Evolutionary conservation across 2,797 vertebrate species (phyloP).

Genomic region (Bradypodion ventrale): DNA sequence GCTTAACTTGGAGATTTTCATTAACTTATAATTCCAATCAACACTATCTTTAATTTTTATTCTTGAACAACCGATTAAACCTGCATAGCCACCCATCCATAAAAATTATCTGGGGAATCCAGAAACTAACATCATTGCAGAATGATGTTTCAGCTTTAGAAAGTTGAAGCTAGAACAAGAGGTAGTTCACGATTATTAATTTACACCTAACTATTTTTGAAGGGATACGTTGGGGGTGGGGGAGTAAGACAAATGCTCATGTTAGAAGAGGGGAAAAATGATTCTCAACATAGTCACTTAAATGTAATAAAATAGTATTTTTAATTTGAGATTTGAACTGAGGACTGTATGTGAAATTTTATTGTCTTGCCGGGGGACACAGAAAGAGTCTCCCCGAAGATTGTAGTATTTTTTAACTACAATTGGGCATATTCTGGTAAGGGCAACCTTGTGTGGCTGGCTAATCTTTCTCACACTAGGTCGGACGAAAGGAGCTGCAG

Average conservation of each 20-base stretch:
- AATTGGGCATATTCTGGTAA: too few species aligned
- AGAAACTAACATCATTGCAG: not conserved
- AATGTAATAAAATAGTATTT: not conserved
- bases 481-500: too few species aligned
- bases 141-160: not conserved
- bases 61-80: not conserved
- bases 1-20: too few species aligned
- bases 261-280: not conserved
- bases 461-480: too few species aligned
- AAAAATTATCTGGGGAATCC: not conserved
- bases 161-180: not conserved
- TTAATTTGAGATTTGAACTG: not conserved
- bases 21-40: too few species aligned
- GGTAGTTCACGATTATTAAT: not conserved
- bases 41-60: too few species aligned
- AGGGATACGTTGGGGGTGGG: not conserved
- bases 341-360: not conserved
- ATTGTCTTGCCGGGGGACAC: not conserved
- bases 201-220: not conserved
- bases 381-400: not conserved
- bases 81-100: not conserved
- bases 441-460: too few species aligned
- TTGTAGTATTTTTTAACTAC: too few species aligned
- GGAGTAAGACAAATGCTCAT: not conserved
- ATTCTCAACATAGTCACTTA: not conserved